Percentiles rank a stretch among this genome's conserved stretches.
phyloP scores from a whole-genome alignment of 2,888 invertebrate species.

The Notodonta dromedarius region DNA sequence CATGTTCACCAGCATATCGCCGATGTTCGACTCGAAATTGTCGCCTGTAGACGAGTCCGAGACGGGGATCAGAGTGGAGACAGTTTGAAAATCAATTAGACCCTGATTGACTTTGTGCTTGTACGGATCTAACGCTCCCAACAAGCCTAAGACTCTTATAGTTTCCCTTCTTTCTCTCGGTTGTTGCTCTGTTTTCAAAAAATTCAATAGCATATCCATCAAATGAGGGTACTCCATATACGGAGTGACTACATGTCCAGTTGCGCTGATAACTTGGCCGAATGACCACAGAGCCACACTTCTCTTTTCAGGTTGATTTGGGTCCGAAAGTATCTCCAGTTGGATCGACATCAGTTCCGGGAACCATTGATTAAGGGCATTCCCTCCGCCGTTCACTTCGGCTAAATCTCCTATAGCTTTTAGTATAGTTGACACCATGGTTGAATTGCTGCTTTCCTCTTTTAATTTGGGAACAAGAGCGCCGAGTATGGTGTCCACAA shows the following conservation, averaged over 20 bases:
- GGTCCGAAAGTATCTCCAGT: conserved; percentile 96
- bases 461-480: conserved; percentile 95
- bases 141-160: conserved; percentile 95
- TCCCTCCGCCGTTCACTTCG: conserved; percentile 93
- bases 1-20: conserved; percentile 98
- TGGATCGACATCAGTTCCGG: conserved; percentile 94
- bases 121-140: conserved; percentile 99
- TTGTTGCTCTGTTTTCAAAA: conserved; percentile 97
- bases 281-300: conserved; percentile 98
- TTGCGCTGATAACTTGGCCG: conserved; percentile 97
- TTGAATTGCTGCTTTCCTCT: conserved; percentile 94
- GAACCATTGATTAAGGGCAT: conserved; percentile 95
- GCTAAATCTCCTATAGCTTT: conserved; percentile 98
- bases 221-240: conserved; percentile 97
- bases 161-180: conserved; percentile 94
- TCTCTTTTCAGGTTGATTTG: conserved; percentile 96
- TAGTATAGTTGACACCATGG: conserved; percentile 95
- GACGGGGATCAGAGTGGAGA: conserved; percentile 91
- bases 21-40: conserved; percentile 86
- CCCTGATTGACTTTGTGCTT: conserved; percentile 98
- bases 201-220: conserved; percentile 95
- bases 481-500: conserved; percentile 96
- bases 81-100: conserved; percentile 93
- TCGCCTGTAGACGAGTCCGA: conserved; percentile 87
- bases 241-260: conserved; percentile 97